Base-by-base conservation (phyloP, 2,888 invertebrate genomes). In the Pyrocoelia pectoralis region DNA sequence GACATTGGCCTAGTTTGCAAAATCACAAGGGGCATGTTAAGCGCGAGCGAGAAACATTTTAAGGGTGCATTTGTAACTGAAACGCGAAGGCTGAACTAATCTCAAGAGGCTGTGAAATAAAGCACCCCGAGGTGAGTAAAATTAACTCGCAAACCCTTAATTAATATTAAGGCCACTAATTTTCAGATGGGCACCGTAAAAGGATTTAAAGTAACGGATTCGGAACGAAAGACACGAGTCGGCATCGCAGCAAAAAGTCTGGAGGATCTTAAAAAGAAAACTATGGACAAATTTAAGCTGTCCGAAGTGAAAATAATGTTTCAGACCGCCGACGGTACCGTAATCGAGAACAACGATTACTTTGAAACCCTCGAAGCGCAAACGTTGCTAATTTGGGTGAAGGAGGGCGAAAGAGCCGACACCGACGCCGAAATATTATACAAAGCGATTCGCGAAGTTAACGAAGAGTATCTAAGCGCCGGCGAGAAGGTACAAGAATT, bases 271-370 rank as follows among this genome's bases (percentile, higher is more conserved):
- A 87, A 88, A 69, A 83, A 83, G 70, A 91, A 90, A 83, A 90
- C 89, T 29, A 85, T 88, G 72, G 83, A 82, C 70, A 81, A 81
- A 66, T 66, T 81, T 53, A 73, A 79, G 61, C 65, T 76, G 28
- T 64, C 69, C 1, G 75, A 79, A 8, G 68, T 66, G 1, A 67
- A 73, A 28, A 74, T 80, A 40, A 67, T 74, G 51, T 80, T 82
- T 68, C 82, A 82, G 69, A 79, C 78, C 3, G 77, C 80, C 2
- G 91, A 92, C 80, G 92, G 92, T 53, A 89, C 90, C 24, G 83
- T 86, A 70, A 86, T 92, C 13, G 87, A 88, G 46, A 91, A 89
- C 72, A 90, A 94, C 70, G 91, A 91, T 28, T 94, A 93, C 77
- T 88, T 94, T 72, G 81, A 83, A 66, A 91, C 90, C 0, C 76